Conservation (phyloP, 2,797 vertebrate genomes). For the Antennarius maculatus region DNA sequence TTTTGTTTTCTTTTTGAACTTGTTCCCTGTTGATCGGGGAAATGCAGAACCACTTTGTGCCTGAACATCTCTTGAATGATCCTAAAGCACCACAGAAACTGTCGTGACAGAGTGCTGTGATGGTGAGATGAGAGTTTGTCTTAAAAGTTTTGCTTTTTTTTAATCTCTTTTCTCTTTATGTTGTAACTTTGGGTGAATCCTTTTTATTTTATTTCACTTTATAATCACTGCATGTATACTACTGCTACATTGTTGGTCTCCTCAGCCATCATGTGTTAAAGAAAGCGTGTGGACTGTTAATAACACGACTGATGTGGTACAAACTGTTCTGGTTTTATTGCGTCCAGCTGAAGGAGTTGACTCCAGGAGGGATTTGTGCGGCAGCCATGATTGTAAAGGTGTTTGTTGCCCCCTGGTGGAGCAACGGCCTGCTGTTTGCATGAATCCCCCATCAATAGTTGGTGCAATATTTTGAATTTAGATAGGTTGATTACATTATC, state of each 20-base stretch:
- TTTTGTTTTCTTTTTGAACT: not conserved
- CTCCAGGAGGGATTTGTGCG: conserved; percentile 5
- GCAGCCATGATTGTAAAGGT: not conserved
- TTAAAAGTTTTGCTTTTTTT: not conserved
- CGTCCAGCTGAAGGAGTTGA: not conserved
- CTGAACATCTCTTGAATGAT: conserved; percentile 59
- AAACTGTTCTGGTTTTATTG: conserved; percentile 12
- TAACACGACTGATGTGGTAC: conserved; percentile 19
- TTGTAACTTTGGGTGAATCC: not conserved
- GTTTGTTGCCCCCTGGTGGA: conserved; percentile 63
- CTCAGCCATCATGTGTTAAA: not conserved
- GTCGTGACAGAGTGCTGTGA: conserved; percentile 36
- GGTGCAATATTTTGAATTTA: conserved; percentile 8
- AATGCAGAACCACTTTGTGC: conserved; percentile 43
- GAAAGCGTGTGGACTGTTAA: conserved; percentile 1
- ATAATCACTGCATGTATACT: not conserved
- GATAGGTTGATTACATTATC: conserved; percentile 22
- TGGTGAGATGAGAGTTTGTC: conserved; percentile 50
- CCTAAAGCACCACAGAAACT: conserved; percentile 44
- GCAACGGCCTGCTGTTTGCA: conserved; percentile 4
- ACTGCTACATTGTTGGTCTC: conserved; percentile 7
- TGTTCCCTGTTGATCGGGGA: conserved; percentile 50
- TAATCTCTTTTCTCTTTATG: not conserved
- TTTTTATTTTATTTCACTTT: not conserved
- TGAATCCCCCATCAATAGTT: not conserved